Base-by-base conservation (phyloP, 2,888 invertebrate species). In the Fissipunctia ypsillon region DNA sequence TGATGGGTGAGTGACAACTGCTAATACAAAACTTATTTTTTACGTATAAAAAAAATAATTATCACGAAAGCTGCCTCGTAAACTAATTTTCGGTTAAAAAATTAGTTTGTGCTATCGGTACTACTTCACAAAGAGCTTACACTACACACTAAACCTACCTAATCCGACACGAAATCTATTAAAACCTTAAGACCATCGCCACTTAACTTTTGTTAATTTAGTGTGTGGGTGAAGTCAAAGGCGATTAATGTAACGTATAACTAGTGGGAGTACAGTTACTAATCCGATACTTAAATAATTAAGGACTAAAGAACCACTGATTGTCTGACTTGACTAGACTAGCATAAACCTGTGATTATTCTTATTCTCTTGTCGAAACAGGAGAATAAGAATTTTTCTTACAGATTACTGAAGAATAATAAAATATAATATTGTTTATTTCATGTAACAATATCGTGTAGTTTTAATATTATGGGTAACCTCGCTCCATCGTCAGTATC, bases 161-260 rank as follows among this genome's bases (percentile, higher is more conserved):
- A 73, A 59, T 59, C 57, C 59, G 38, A 76, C 22, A 50, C 19
- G 43, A 74, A 74, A 59, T 64, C 50, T 80, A 76, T 80, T 76
- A 76, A 80, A 73, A 80, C 16, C 63, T 22, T 80, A 73, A 73
- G 73, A 64, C 63, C 38, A 25, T 64, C 38, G 38, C 3, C 38
- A 56, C 57, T 74, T 22, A 80, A 57, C 63, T 57, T 38, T 56
- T 72, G 76, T 76, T 74, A 41, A 16, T 5, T 14, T 10, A 19
- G 45, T 31, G 63, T 41, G 76, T 59, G 63, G 63, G 50, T 9
- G 45, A 64, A 52, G 63, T 57, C 25, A 64, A 10, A 59, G 45
- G 31, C 64, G 59, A 52, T 64, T 63, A 64, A 16, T 41, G 22
- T 35, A 61, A 41, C 25, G n/a, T 52, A 28, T 43, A 28, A 38